phyloP scores from a whole-genome alignment of 1,140 invertebrate species.

The Drosophila suzukii region DNA sequence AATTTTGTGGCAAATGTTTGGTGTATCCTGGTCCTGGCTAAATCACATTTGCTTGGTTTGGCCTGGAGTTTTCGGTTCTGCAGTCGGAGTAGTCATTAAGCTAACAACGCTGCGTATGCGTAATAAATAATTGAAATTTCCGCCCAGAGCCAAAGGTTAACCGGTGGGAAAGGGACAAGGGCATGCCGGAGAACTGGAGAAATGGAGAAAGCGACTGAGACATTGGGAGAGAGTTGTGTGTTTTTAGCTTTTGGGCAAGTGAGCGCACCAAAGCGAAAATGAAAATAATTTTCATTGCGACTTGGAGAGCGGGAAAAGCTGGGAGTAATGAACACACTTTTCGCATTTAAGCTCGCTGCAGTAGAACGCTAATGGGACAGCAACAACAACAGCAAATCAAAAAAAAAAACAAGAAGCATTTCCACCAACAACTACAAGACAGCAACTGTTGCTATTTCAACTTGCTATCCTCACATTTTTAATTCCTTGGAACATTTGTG shows the following conservation, averaged over 20 bases:
- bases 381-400: slow-evolving; percentile 31
- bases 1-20: slow-evolving; percentile 40
- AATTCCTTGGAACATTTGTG: slow-evolving; percentile 82
- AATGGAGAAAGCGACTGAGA: slow-evolving; percentile 19
- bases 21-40: slow-evolving; percentile 24
- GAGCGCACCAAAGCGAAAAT: slow-evolving; percentile 76
- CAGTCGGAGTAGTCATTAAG: slow-evolving; percentile 66
- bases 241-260: slow-evolving; percentile 77
- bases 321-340: slow-evolving; percentile 79
- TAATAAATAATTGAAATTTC: slow-evolving; percentile 81
- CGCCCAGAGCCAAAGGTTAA: slow-evolving; percentile 61
- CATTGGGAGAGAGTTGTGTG: slow-evolving; percentile 19
- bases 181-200: slow-evolving; percentile 19
- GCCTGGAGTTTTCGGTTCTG: slow-evolving; percentile 15
- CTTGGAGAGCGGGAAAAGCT: slow-evolving; percentile 2
- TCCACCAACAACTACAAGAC: slow-evolving; percentile 52
- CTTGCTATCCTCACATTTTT: slow-evolving; percentile 74
- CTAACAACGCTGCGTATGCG: slow-evolving; percentile 71
- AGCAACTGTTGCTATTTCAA: slow-evolving; percentile 66
- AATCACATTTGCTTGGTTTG: slow-evolving; percentile 44
- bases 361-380: slow-evolving; percentile 77
- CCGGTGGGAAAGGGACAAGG: slow-evolving; percentile 12
- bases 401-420: slow-evolving; percentile 21
- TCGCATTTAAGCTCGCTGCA: slow-evolving; percentile 75
- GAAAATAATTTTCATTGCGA: slow-evolving; percentile 79